These are phyloP conservation scores for Masticophis lateralis DNA, from an alignment of 2,797 vertebrate species.

Conservation along the genomic window DNA sequence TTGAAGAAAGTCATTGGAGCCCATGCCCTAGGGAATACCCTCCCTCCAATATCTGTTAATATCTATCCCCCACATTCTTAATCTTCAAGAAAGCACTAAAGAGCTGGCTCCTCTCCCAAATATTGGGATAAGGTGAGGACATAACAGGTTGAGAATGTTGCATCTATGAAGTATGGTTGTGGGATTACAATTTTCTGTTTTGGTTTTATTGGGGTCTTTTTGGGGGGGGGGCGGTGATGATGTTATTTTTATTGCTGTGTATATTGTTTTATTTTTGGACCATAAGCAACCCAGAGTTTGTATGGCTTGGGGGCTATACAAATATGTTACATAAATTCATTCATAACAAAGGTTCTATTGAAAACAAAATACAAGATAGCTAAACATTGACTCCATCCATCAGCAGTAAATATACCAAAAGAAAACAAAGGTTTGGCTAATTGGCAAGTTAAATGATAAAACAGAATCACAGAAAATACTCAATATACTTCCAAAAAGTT, in stretches of 20 bases:
- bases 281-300: background rate
- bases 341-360: background rate
- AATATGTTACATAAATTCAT: background rate
- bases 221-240: background rate
- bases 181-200: background rate
- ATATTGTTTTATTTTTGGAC: background rate
- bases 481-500: background rate
- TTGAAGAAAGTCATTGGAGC: background rate
- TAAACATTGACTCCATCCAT: background rate
- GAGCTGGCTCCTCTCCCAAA: background rate
- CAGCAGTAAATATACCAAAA: background rate
- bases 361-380: background rate
- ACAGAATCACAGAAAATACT: background rate
- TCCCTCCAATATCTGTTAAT: background rate
- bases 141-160: background rate
- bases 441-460: background rate
- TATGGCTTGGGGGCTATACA: background rate
- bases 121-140: background rate
- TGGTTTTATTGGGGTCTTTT: background rate
- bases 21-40: background rate
- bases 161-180: background rate
- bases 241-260: background rate
- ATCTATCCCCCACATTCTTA: background rate
- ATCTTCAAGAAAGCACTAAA: background rate
- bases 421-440: background rate